Percentiles rank a stretch among this genome's conserved stretches.
Evolutionary conservation across 2,113 vertebrate genomes (phyloP).

Genomic region (Climacteris rufus): DNA sequence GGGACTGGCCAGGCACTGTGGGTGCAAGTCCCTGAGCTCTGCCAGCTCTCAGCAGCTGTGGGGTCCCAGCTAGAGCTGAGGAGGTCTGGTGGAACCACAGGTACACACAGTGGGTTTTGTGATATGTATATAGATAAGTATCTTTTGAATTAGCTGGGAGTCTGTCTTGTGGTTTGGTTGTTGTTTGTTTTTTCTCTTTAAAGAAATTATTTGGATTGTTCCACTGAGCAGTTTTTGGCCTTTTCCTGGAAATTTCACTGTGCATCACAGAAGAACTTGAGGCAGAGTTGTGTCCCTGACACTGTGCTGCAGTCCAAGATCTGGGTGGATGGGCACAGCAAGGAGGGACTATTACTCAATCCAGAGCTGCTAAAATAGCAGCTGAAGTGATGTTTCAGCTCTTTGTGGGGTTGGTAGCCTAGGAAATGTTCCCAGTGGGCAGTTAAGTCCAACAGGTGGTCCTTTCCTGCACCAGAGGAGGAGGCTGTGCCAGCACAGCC

Average conservation of each 20-base stretch:
- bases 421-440: neutral
- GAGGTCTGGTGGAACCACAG: neutral
- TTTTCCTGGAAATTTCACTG: neutral
- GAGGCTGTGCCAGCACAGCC: neutral
- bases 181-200: neutral
- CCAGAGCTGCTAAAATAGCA: neutral
- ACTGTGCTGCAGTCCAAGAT: neutral
- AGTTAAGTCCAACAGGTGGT: neutral
- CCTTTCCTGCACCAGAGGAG: neutral
- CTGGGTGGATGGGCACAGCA: neutral
- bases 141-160: neutral
- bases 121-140: neutral
- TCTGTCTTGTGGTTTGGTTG: neutral
- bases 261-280: neutral
- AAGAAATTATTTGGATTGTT: neutral
- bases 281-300: neutral
- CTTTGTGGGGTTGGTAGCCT: neutral
- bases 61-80: neutral
- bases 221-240: neutral
- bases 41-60: neutral
- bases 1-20: fast-evolving
- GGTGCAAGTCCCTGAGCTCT: neutral
- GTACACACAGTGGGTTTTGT: neutral
- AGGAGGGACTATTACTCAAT: neutral
- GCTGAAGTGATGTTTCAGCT: neutral